phyloP scores from a whole-genome alignment of 1,140 invertebrate species.

The Galleria mellonella region DNA sequence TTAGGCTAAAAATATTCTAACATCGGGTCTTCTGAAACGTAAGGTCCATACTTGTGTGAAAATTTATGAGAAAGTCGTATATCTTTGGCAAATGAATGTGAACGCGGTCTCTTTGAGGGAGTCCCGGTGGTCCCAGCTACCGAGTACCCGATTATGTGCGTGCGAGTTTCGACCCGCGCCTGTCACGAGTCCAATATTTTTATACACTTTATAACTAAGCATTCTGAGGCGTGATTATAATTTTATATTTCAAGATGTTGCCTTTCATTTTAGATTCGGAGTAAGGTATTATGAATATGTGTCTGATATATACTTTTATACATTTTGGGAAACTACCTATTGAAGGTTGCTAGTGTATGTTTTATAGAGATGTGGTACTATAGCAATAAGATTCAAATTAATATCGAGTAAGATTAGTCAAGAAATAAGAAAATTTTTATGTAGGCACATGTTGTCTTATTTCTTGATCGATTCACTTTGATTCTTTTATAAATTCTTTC shows the following conservation, averaged over 20 bases:
- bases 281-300: slow-evolving; percentile 8
- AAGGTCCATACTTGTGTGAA: slow-evolving; percentile 34
- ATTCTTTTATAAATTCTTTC: too few species aligned
- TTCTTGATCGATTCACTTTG: too few species aligned
- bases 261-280: slow-evolving; percentile 6
- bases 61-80: slow-evolving; percentile 45
- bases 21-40: slow-evolving; percentile 4
- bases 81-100: slow-evolving; percentile 34
- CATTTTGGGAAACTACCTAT: too few species aligned
- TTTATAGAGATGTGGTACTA: too few species aligned
- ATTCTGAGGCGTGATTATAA: slow-evolving; percentile 9
- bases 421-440: too few species aligned
- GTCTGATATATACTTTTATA: background rate
- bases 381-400: too few species aligned
- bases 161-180: too few species aligned
- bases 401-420: too few species aligned
- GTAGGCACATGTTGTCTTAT: too few species aligned
- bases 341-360: too few species aligned
- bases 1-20: slow-evolving; percentile 25
- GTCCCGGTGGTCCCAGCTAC: slow-evolving; percentile 7
- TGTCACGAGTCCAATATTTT: too few species aligned
- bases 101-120: slow-evolving; percentile 10
- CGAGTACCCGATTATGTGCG: background rate
- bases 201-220: too few species aligned
- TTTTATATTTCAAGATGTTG: slow-evolving; percentile 13